Evolutionary conservation across 2,888 invertebrate species (phyloP).

Genomic region (Maniola hyperantus): DNA sequence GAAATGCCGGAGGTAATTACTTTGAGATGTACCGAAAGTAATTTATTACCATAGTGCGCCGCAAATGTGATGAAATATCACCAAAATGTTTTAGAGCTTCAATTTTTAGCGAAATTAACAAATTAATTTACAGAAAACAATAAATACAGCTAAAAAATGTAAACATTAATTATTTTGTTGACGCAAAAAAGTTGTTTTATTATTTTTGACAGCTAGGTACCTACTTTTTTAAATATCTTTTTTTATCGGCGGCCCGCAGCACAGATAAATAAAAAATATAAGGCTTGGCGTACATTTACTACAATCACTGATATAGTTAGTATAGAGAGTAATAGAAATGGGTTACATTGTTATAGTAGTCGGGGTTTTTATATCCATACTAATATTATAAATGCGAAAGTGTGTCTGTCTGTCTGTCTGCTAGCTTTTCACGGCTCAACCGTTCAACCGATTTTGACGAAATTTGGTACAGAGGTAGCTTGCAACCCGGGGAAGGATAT

Average conservation of each 20-base stretch:
- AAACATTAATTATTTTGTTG: conserved; percentile 17
- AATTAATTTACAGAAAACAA: not conserved
- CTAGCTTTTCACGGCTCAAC: too few relatives aligned
- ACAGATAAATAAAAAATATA: not conserved
- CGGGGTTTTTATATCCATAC: too few relatives aligned
- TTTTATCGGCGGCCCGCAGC: not conserved
- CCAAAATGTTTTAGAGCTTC: not conserved
- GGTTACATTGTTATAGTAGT: too few relatives aligned
- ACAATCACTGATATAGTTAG: too few relatives aligned
- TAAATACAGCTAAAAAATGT: conserved; percentile 5
- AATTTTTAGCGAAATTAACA: not conserved
- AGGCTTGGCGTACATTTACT: too few relatives aligned
- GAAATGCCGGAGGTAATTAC: conserved; percentile 28
- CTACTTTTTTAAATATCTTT: not conserved
- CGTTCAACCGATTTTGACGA: too few relatives aligned
- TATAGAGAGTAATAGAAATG: too few relatives aligned
- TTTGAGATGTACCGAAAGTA: not conserved
- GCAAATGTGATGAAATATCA: not conserved
- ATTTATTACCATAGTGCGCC: not conserved
- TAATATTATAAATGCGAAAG: too few relatives aligned
- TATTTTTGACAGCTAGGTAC: not conserved
- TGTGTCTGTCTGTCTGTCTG: too few relatives aligned
- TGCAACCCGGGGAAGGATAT: too few relatives aligned
- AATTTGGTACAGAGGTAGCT: too few relatives aligned
- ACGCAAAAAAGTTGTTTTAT: conserved; percentile 9